Evolutionary conservation across 1,140 invertebrate species (phyloP), one percentile per base, ranked within the genome.

Genomic region (Grapholita molesta): DNA sequence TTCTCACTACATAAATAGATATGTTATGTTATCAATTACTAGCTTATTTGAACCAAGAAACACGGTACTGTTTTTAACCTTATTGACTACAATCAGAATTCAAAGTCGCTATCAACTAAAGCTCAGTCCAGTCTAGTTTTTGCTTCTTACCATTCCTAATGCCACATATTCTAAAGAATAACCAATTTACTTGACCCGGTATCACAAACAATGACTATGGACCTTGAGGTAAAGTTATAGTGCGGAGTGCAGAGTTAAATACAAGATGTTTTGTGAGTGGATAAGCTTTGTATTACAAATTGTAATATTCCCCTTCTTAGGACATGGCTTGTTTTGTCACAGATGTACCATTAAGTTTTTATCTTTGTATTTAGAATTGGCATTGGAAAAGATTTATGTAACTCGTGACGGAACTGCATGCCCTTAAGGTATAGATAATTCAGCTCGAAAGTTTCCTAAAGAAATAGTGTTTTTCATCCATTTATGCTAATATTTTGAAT

Each of bases 201-300:
- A n/a, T n/a, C n/a, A n/a, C n/a, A n/a, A n/a, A 38, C 11, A 38
- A n/a, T n/a, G 5, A 1, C 9, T 9, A 7, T 35, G n/a, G 4
- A 38, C n/a, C 3, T 38, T 38, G 35, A 12, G 38, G 15, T 48
- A 15, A 21, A 48, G 18, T 21, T 48, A 18, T 18, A 15, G 3
- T 21, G 0, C 42, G 21, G 2, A 38, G n/a, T 0, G 8, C 3
- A 6, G 15, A n/a, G 15, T 6, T 21, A 48, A 2, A 21, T 5
- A n/a, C 5, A 42, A 42, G 15, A 21, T 48, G 18, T 18, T 61
- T 61, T 61, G 55, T 12, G 25, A 30, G 24, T 28, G 15, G 3
- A 12, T 12, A 25, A n/a, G 55, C 55, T 30, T 61, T 61, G 55
- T 61, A 28, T 61, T 61, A 61, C 55, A 61, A 61, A 61, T 61